These are phyloP conservation scores for Theodoxus fluviatilis DNA, from an alignment of 2,888 invertebrate genomes.

Conservation along the genomic window DNA sequence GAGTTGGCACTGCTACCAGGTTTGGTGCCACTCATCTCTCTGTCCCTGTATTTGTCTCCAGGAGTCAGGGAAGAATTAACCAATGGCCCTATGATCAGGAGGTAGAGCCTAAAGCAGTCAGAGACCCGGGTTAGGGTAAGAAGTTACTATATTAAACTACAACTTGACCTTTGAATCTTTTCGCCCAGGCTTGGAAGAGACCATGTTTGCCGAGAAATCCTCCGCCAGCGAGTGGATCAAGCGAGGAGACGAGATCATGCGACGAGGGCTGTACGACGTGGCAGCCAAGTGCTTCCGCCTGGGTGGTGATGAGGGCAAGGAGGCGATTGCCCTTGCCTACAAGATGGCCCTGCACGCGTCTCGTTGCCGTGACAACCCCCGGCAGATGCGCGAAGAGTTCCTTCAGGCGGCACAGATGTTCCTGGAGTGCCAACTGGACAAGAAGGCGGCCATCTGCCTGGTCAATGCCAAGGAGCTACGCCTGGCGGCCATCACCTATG, in stretches of 20 bases:
- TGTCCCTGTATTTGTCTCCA: too few relatives aligned
- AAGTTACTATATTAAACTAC: too few relatives aligned
- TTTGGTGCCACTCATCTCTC: too few relatives aligned
- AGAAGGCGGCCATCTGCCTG: conserved; percentile 45
- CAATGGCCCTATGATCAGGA: too few relatives aligned
- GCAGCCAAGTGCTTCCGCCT: conserved; percentile 55
- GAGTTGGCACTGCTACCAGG: too few relatives aligned
- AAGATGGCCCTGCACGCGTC: conserved; percentile 46
- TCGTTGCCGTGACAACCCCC: conserved; percentile 41
- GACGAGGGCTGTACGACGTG: conserved; percentile 46
- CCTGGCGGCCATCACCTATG: conserved; percentile 44
- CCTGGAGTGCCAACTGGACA: conserved; percentile 42
- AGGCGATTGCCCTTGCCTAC: conserved; percentile 48
- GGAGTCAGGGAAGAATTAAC: too few relatives aligned
- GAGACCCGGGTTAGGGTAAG: too few relatives aligned
- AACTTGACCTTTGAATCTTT: background rate
- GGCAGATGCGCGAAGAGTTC: conserved; percentile 46
- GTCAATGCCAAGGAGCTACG: conserved; percentile 46
- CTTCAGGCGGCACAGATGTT: conserved; percentile 45
- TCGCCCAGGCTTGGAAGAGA: conserved; percentile 19
- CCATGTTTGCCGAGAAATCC: conserved; percentile 52
- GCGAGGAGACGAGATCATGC: conserved; percentile 52
- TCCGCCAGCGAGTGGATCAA: conserved; percentile 46
- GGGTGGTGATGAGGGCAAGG: conserved; percentile 39
- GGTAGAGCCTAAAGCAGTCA: too few relatives aligned